A percentile compares a stretch with the other conserved stretches of the same genome.
Conservation (phyloP, 2,113 vertebrate species). For the Chaetodon auriga region DNA sequence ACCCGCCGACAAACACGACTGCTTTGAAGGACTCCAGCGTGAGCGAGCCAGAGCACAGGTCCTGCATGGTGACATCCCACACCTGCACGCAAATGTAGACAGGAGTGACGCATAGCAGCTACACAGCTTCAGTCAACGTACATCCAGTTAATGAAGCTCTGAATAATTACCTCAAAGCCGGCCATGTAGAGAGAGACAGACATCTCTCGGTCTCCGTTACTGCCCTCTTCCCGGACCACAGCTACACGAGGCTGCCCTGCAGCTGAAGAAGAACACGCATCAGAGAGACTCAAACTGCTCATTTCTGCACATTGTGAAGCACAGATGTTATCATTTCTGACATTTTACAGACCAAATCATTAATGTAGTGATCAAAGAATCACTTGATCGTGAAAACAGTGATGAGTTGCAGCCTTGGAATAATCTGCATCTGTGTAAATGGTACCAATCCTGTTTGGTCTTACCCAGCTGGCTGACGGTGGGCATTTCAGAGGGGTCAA, state of each 20-base stretch:
- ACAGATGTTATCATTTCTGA: background rate
- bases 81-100: slow-evolving; percentile 80
- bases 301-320: background rate
- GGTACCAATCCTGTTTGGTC: background rate
- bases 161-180: slow-evolving; percentile 88
- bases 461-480: slow-evolving; percentile 79
- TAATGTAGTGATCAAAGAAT: background rate
- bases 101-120: background rate
- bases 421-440: background rate
- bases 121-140: background rate
- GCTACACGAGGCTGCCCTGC: slow-evolving; percentile 84
- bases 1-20: slow-evolving; percentile 93
- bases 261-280: slow-evolving; percentile 56
- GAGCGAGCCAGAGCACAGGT: slow-evolving; percentile 86
- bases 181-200: slow-evolving; percentile 88
- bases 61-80: slow-evolving; percentile 96
- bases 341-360: background rate
- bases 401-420: background rate
- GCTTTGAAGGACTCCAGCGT: slow-evolving; percentile 88
- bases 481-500: slow-evolving; percentile 80
- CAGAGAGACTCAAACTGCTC: background rate
- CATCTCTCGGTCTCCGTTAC: slow-evolving; percentile 97
- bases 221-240: slow-evolving; percentile 92
- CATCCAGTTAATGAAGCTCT: background rate
- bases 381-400: background rate